A percentile compares a stretch with the other conserved stretches of the same genome.
These are phyloP conservation scores for Papilio protenor DNA, from an alignment of 2,888 invertebrate genomes.

Conservation along the genomic window DNA sequence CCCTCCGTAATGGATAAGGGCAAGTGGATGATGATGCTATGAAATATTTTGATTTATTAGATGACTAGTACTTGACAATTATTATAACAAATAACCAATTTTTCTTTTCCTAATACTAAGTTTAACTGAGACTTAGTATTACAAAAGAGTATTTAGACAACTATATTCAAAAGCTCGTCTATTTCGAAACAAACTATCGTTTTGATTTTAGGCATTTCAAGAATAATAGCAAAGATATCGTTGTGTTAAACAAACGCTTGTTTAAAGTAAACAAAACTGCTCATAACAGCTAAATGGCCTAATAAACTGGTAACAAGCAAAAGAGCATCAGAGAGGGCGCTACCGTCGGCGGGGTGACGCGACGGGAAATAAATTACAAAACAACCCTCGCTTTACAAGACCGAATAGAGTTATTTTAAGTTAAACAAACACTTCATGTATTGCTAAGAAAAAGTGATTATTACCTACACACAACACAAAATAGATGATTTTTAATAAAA, in stretches of 20 bases:
- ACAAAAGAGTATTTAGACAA: background rate
- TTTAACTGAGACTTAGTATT: too few species aligned
- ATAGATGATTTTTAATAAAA: too few species aligned
- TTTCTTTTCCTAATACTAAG: too few species aligned
- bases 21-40: too few species aligned
- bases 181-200: background rate
- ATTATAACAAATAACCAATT: too few species aligned
- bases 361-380: conserved; percentile 67
- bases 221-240: conserved; percentile 44
- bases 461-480: too few species aligned
- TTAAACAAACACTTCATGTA: conserved; percentile 45
- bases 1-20: too few species aligned
- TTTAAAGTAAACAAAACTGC: conserved; percentile 58
- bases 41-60: too few species aligned
- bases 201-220: background rate
- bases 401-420: conserved; percentile 49
- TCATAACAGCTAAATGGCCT: conserved; percentile 71
- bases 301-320: conserved; percentile 80
- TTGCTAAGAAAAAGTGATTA: conserved; percentile 44
- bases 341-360: conserved; percentile 56
- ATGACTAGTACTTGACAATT: too few species aligned
- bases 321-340: conserved; percentile 76
- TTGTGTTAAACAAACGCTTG: conserved; percentile 53
- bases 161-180: background rate
- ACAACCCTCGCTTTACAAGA: conserved; percentile 57